phyloP scores from a whole-genome alignment of 1,140 invertebrate species.

The Hestina assimilis region DNA sequence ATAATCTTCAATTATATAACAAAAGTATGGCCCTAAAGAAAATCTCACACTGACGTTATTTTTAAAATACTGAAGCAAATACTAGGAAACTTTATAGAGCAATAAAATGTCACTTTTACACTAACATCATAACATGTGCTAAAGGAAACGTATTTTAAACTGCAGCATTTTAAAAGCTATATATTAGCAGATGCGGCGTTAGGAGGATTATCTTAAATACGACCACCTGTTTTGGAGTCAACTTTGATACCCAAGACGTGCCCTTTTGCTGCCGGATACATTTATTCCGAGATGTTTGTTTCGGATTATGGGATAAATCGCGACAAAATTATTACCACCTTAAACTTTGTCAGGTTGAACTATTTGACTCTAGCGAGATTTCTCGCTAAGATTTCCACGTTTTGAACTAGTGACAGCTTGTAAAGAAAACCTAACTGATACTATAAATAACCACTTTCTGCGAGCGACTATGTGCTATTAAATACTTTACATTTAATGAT shows the following conservation, averaged over 20 bases:
- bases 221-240: slow-evolving; percentile 62
- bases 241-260: slow-evolving; percentile 37
- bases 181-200: slow-evolving; percentile 54
- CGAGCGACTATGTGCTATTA: no score
- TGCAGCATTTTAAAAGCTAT: slow-evolving; percentile 54
- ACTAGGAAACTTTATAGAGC: neutral
- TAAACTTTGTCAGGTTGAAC: slow-evolving; percentile 4
- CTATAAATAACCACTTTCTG: no score
- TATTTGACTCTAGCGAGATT: neutral
- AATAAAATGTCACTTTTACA: slow-evolving; percentile 19
- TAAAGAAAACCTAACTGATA: no score
- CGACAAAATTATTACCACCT: slow-evolving; percentile 13
- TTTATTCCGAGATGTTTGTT: slow-evolving; percentile 44
- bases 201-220: slow-evolving; percentile 60
- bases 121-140: slow-evolving; percentile 48
- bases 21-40: neutral
- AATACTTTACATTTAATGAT: no score
- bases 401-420: no score
- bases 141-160: slow-evolving; percentile 44
- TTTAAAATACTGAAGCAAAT: slow-evolving; percentile 10
- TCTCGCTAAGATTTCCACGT: no score
- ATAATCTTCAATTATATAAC: no score
- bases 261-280: slow-evolving; percentile 51
- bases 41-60: no score
- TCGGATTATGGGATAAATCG: slow-evolving; percentile 33